Evolutionary conservation across 2,113 vertebrate genomes (phyloP).

Genomic region (Struthio camelus): DNA sequence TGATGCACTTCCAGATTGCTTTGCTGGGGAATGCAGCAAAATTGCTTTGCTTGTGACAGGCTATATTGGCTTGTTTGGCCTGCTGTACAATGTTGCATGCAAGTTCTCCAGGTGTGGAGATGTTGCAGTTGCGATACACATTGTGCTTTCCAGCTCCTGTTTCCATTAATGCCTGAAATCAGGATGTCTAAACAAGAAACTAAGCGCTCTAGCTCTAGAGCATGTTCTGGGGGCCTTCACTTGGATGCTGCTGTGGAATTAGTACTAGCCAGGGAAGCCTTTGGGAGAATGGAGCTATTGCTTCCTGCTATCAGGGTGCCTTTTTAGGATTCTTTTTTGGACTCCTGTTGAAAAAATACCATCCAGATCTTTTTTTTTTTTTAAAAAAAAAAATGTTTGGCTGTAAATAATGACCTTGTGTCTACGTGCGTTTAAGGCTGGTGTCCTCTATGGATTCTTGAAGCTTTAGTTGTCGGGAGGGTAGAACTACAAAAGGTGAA

Average conservation of each 20-base stretch:
- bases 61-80: not conserved
- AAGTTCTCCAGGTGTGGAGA: not conserved
- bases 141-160: not conserved
- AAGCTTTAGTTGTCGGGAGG: not conserved
- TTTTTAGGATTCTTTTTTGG: not conserved
- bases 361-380: not conserved
- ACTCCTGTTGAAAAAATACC: not conserved
- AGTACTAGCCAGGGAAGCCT: not conserved
- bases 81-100: not conserved
- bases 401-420: not conserved
- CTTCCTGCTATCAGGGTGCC: not conserved
- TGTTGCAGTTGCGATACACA: not conserved
- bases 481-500: too few species aligned
- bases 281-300: not conserved
- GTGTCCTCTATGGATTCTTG: not conserved
- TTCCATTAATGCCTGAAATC: not conserved
- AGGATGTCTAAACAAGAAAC: not conserved
- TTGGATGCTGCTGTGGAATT: not conserved
- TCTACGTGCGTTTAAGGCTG: not conserved
- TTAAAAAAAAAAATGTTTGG: not conserved
- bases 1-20: not conserved
- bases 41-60: not conserved
- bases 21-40: not conserved
- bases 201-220: not conserved
- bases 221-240: not conserved